These are phyloP conservation scores for Gymnoscelis rufifasciata DNA, from an alignment of 2,888 invertebrate species.

Conservation along the genomic window DNA sequence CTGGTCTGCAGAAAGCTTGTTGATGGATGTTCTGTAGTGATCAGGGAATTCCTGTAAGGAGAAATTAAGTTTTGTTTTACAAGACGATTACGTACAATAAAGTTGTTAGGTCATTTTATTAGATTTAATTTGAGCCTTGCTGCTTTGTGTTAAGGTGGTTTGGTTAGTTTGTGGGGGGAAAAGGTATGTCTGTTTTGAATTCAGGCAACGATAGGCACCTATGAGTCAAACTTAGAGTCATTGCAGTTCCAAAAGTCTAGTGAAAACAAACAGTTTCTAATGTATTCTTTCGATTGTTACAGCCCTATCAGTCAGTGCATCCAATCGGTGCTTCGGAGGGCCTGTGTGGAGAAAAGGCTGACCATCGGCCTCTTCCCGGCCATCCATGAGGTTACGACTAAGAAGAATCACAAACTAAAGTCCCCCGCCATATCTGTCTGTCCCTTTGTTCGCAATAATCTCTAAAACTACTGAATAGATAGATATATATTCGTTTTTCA, in stretches of 20 bases:
- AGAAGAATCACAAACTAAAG: too few relatives aligned
- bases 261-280: too few relatives aligned
- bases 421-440: too few relatives aligned
- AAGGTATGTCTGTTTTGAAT: conserved; percentile 28
- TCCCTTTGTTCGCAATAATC: too few relatives aligned
- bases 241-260: too few relatives aligned
- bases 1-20: neutral
- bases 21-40: conserved; percentile 1
- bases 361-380: conserved; percentile 83
- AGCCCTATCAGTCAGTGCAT: conserved; percentile 74
- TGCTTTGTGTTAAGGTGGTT: conserved; percentile 3
- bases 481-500: too few relatives aligned
- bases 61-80: conserved; percentile 25
- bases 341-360: conserved; percentile 77
- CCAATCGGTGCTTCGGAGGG: conserved; percentile 74
- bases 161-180: neutral
- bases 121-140: conserved; percentile 40
- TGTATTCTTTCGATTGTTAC: conserved; percentile 42
- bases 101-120: conserved; percentile 32
- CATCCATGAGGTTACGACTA: too few relatives aligned
- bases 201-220: conserved; percentile 52
- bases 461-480: too few relatives aligned
- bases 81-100: conserved; percentile 52
- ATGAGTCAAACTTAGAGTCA: conserved; percentile 67
- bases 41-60: conserved; percentile 36